Conservation (phyloP, 1,140 invertebrate species). For the Lasaia peninsularis region DNA sequence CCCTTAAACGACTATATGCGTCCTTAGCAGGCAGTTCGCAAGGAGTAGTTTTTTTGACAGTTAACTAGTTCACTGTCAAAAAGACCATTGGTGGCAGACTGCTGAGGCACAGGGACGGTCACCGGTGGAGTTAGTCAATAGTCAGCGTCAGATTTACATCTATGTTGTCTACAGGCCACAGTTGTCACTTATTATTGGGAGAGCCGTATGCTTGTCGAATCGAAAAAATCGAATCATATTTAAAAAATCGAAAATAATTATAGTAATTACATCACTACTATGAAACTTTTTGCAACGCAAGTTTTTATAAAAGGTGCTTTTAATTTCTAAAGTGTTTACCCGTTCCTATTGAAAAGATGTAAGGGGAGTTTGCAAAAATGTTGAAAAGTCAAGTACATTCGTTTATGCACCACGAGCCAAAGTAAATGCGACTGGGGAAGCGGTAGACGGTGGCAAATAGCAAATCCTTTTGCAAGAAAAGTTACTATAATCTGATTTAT, state of each 20-base stretch:
- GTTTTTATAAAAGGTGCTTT: slow-evolving; percentile 9
- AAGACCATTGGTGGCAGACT: no score
- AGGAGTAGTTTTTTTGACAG: no score
- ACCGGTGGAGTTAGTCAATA: no score
- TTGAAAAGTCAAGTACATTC: slow-evolving; percentile 9
- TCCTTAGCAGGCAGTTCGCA: no score
- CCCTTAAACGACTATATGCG: no score
- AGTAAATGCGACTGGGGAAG: not conserved
- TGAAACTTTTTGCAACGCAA: not conserved
- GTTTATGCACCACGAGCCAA: slow-evolving; percentile 13
- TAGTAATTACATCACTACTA: not conserved
- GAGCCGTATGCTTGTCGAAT: no score
- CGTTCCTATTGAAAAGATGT: slow-evolving; percentile 15
- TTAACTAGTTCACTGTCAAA: no score
- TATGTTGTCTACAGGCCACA: no score
- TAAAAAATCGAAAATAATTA: not conserved
- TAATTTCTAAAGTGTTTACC: slow-evolving; percentile 17
- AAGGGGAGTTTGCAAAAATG: not conserved
- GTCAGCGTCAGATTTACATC: no score
- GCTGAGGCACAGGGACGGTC: no score
- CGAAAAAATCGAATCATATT: not conserved
- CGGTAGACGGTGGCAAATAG: slow-evolving; percentile 1
- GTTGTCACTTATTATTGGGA: no score
- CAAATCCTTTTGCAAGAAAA: not conserved
- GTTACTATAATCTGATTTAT: not conserved